A percentile compares a stretch with the other conserved stretches of the same genome.
Conservation (phyloP, 2,888 invertebrate species). For the Ceriagrion tenellum region DNA sequence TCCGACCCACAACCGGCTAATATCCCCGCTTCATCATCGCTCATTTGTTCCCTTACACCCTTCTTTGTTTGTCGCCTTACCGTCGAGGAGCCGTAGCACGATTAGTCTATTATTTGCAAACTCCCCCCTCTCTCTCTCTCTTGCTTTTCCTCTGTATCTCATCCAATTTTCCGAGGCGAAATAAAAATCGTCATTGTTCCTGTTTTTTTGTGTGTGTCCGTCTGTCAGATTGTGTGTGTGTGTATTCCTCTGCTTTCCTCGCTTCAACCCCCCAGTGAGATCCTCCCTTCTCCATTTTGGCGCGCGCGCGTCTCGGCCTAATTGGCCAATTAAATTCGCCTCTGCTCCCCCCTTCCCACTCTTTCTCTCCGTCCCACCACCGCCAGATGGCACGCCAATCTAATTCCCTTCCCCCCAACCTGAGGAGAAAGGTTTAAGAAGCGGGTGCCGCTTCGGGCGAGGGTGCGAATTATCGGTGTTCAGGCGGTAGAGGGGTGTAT, state of each 20-base stretch:
- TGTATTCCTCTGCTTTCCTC: no score
- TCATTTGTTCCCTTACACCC: background rate
- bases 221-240: no score
- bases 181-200: background rate
- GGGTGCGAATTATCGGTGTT: background rate
- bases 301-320: background rate
- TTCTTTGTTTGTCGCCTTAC: background rate
- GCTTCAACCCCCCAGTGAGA: background rate
- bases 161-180: background rate
- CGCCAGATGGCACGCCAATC: constrained; percentile 53
- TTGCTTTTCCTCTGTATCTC: background rate
- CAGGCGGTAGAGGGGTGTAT: background rate
- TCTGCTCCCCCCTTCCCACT: constrained; percentile 40
- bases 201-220: no score
- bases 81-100: background rate
- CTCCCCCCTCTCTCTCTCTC: background rate
- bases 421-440: background rate
- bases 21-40: background rate
- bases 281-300: background rate
- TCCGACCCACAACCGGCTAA: no score
- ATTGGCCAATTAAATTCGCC: constrained; percentile 67
- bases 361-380: background rate
- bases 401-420: constrained; percentile 38
- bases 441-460: background rate
- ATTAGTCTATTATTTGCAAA: background rate